phyloP scores from a whole-genome alignment of 2,113 vertebrate species.

The Cygnus buccinator region DNA sequence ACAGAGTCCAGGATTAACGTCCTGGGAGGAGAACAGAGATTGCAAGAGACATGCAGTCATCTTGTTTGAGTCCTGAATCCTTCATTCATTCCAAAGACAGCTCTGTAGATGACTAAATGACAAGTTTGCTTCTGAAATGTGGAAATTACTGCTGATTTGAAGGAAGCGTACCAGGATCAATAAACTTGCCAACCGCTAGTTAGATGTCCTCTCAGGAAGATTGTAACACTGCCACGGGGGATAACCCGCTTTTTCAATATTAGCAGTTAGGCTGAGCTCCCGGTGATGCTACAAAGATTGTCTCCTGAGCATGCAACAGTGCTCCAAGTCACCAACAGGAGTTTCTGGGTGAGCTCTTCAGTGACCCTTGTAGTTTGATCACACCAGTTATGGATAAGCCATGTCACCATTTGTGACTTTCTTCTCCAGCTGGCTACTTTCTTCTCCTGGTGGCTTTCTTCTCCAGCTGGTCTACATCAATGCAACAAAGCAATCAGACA shows the following conservation, averaged over 20 bases:
- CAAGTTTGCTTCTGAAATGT: background rate
- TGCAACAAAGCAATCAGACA: background rate
- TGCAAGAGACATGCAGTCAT: background rate
- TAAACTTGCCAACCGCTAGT: background rate
- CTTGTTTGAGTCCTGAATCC: background rate
- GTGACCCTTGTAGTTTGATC: background rate
- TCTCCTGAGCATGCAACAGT: background rate
- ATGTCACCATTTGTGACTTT: background rate
- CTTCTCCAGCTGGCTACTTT: background rate
- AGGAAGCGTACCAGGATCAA: background rate
- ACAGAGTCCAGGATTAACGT: background rate
- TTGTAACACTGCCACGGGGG: background rate
- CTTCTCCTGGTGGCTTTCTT: background rate
- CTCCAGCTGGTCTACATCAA: background rate
- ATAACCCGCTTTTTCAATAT: accelerated
- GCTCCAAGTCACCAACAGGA: background rate
- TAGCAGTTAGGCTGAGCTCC: background rate
- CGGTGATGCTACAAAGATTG: background rate
- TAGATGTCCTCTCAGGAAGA: background rate
- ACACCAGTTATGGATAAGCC: background rate
- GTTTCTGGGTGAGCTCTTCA: background rate
- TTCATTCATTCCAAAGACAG: background rate
- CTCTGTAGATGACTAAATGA: background rate
- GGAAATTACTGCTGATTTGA: background rate
- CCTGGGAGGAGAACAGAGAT: background rate